Conservation (phyloP, 2,888 invertebrate species). For the Teleogryllus oceanicus region DNA sequence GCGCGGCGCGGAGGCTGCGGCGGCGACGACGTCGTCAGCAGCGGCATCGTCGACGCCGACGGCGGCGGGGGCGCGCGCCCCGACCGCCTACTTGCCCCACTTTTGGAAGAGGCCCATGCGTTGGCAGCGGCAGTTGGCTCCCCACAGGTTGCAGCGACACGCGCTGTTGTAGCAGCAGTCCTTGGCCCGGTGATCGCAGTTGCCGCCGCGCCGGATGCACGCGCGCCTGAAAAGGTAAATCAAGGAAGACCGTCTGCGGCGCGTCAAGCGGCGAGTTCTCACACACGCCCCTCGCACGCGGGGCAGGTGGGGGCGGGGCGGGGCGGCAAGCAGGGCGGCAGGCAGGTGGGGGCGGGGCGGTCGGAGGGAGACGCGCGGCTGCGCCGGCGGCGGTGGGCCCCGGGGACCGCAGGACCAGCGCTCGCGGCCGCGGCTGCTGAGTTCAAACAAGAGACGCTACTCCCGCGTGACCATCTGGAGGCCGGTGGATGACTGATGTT, state of each 20-base stretch:
- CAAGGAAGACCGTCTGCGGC: conserved; percentile 70
- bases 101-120: conserved; percentile 85
- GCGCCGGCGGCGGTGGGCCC: too few relatives aligned
- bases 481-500: too few relatives aligned
- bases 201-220: conserved; percentile 75
- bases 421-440: too few relatives aligned
- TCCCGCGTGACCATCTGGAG: too few relatives aligned
- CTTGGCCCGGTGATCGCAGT: conserved; percentile 79
- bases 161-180: conserved; percentile 84
- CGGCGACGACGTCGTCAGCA: neutral
- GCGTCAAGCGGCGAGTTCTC: conserved; percentile 31
- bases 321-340: neutral
- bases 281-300: conserved; percentile 32
- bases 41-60: conserved; percentile 49
- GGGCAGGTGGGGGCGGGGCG: neutral
- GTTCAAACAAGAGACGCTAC: too few relatives aligned
- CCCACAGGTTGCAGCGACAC: conserved; percentile 86
- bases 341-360: too few relatives aligned
- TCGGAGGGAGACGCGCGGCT: too few relatives aligned
- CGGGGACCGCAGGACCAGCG: too few relatives aligned
- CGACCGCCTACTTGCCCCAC: conserved; percentile 60
- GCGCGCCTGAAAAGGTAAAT: conserved; percentile 82
- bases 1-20: neutral
- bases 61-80: conserved; percentile 43
- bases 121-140: conserved; percentile 83